These are phyloP conservation scores for Aphelenchoides fujianensis DNA, from an alignment of 1,140 invertebrate genomes.

Conservation along the genomic window DNA sequence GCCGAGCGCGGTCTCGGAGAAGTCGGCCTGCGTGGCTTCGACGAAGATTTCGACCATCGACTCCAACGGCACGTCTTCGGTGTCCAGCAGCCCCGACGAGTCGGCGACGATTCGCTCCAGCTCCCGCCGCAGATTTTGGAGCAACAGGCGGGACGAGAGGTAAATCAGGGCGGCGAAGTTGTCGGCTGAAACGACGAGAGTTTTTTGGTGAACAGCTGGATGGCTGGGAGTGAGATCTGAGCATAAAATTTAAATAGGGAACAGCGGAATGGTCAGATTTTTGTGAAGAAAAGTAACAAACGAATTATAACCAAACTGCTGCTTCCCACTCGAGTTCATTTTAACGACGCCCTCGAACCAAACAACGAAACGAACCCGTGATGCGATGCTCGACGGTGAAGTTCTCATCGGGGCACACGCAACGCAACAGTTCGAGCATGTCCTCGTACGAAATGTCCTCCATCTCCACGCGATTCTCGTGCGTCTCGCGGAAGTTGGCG, in stretches of 20 bases:
- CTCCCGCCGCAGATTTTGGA: slow-evolving; percentile 27
- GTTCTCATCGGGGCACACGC: slow-evolving; percentile 44
- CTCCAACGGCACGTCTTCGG: background rate
- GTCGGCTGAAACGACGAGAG: too few species aligned
- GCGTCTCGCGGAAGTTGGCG: slow-evolving; percentile 37
- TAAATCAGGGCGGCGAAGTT: slow-evolving; percentile 41
- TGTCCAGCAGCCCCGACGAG: background rate
- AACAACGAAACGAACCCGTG: slow-evolving; percentile 32
- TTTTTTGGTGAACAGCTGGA: too few species aligned
- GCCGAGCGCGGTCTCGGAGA: background rate
- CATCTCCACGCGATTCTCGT: slow-evolving; percentile 31
- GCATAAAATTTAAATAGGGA: too few species aligned
- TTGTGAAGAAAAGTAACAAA: slow-evolving; percentile 21
- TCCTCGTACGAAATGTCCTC: slow-evolving; percentile 41
- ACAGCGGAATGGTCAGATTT: too few species aligned
- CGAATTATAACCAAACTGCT: background rate
- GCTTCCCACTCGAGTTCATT: too few species aligned
- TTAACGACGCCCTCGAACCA: background rate
- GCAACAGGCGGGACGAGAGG: slow-evolving; percentile 32
- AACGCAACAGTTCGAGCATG: slow-evolving; percentile 40
- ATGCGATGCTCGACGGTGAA: slow-evolving; percentile 33
- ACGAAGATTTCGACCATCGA: slow-evolving; percentile 1
- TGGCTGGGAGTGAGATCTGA: too few species aligned
- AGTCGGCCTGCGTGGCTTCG: slow-evolving; percentile 14
- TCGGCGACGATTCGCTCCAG: slow-evolving; percentile 3